These are phyloP conservation scores for Drosophila putrida DNA, from an alignment of 2,888 invertebrate genomes.

Conservation along the genomic window DNA sequence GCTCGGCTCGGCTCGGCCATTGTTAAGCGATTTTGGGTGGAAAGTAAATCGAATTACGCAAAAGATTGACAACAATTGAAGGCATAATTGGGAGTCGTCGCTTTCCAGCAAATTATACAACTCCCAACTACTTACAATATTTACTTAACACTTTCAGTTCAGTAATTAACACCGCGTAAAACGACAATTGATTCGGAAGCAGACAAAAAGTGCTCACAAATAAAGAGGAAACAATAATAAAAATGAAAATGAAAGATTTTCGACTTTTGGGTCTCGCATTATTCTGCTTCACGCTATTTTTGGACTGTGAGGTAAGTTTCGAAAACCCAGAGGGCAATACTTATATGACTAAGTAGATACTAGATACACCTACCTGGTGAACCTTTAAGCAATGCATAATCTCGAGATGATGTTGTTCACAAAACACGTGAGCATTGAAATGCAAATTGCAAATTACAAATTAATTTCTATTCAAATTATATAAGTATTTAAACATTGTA, in stretches of 20 bases:
- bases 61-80: slow-evolving; percentile 53
- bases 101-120: slow-evolving; percentile 47
- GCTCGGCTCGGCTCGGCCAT: too few species aligned
- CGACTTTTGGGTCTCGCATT: slow-evolving; percentile 61
- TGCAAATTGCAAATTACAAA: slow-evolving; percentile 69
- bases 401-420: slow-evolving; percentile 23
- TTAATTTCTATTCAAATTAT: slow-evolving; percentile 45
- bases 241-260: slow-evolving; percentile 56
- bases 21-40: slow-evolving; percentile 43
- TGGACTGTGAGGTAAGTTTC: slow-evolving; percentile 70
- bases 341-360: slow-evolving; percentile 10
- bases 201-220: background rate
- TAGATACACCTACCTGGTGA: background rate
- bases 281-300: slow-evolving; percentile 67
- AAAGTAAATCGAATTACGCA: slow-evolving; percentile 54
- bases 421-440: slow-evolving; percentile 64
- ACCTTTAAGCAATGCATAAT: slow-evolving; percentile 32
- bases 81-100: slow-evolving; percentile 60
- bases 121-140: slow-evolving; percentile 24
- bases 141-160: slow-evolving; percentile 64
- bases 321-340: slow-evolving; percentile 15
- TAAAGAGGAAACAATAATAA: slow-evolving; percentile 10
- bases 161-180: slow-evolving; percentile 22
- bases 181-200: slow-evolving; percentile 36
- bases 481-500: slow-evolving; percentile 40